Percentiles rank a stretch among this genome's conserved stretches.
Evolutionary conservation across 64 coral and sea anemone species (phyloP).

Genomic region (Actinia tenebrosa): DNA sequence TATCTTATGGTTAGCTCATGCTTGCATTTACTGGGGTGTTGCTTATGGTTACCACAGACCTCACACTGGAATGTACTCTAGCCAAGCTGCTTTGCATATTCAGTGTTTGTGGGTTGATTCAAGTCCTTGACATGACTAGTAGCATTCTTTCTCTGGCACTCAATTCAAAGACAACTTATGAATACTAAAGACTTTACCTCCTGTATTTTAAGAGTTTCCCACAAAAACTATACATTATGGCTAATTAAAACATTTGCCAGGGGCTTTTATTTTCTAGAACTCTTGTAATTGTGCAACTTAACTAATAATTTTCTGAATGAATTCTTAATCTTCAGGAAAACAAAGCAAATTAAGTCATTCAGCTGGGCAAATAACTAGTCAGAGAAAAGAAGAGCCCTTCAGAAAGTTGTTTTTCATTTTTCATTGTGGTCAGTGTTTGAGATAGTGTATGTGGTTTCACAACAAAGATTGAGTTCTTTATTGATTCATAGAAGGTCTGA

Average conservation of each 20-base stretch:
- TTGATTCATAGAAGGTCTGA: constrained; percentile 4
- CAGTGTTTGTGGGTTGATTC: constrained; percentile 17
- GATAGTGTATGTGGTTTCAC: background rate
- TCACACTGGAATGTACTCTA: constrained; percentile 15
- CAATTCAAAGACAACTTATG: constrained; percentile 2
- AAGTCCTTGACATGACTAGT: constrained; percentile 13
- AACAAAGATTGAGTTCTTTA: constrained; percentile 5
- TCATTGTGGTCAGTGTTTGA: background rate
- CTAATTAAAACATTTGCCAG: background rate
- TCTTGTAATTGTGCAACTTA: background rate
- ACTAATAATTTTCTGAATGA: background rate
- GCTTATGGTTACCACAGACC: constrained; percentile 1
- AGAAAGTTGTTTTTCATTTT: background rate
- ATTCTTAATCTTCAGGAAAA: constrained; percentile 14
- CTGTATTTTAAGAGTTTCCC: background rate
- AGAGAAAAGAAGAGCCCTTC: background rate
- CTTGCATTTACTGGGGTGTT: background rate
- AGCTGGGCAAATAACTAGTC: constrained; percentile 16
- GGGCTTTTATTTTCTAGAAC: constrained; percentile 5
- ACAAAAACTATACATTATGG: background rate
- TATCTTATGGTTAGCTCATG: background rate
- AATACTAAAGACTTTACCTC: constrained; percentile 12
- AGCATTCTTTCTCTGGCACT: background rate
- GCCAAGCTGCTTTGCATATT: background rate
- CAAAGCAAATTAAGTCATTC: constrained; percentile 15